Evolutionary conservation across 1,140 invertebrate genomes (phyloP), one percentile per base, ranked within the genome.

Genomic region (Dysdera silvatica): DNA sequence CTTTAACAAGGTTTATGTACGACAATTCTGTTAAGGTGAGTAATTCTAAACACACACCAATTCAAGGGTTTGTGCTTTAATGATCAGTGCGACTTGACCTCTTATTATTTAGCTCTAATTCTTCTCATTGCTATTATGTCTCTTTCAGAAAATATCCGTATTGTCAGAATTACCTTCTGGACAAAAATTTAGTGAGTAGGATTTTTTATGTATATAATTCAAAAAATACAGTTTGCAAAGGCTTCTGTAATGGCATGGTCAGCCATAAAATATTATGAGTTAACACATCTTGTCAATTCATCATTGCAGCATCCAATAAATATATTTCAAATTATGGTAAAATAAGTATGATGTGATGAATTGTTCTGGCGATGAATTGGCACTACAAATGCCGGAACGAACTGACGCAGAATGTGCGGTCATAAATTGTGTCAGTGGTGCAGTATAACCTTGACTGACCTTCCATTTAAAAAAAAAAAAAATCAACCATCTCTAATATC

Each of bases 1-100:
- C 63, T 32, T 16, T 65, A 14, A 65, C 56, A 12, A 32, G 63
- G 16, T 65, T 65, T n/a, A 60, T 65, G 56, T 65, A 65, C 60
- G 63, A 65, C 31, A 57, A 65, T 32, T 60, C 63, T 26, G 33
- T 55, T 7, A 65, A 65, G 43, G 63, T 65, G 43, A 60, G 49
- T 48, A 14, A n/a, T n/a, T n/a, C n/a, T n/a, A n/a, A 45, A 7
- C 14, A 45, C 6, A 45, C 14, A 45, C 7, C 23, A 8, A 6
- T 45, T 47, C 3, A 14, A 2, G 4, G 20, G 14, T 48, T 23
- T 5, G 0, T 26, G 4, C 26, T 20, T 48, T 12, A 7, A 4
- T 48, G 45, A 48, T 48, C 14, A 12, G 5, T 53, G n/a, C n/a
- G n/a, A n/a, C n/a, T n/a, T n/a, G n/a, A n/a, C n/a, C n/a, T n/a